These are phyloP conservation scores for Apostichopus californicus DNA, from an alignment of 35 echinoderm and acorn worm genomes.

Conservation along the genomic window DNA sequence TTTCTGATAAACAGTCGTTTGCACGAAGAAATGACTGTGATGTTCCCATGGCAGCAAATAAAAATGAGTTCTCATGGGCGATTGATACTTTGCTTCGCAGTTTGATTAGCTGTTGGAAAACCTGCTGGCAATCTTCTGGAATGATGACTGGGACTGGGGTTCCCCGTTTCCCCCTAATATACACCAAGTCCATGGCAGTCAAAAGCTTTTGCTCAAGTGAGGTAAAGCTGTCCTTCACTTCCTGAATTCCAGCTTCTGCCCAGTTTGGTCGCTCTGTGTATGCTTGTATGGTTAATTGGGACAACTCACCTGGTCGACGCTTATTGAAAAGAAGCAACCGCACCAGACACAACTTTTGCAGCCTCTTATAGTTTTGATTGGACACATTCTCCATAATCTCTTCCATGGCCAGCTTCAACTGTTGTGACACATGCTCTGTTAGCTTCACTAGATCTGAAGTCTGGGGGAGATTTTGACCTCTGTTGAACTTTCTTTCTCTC, in stretches of 20 bases:
- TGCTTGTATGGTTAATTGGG: slow-evolving; percentile 7
- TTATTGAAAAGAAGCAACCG: slow-evolving; percentile 56
- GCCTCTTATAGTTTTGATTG: background rate
- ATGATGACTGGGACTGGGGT: slow-evolving; percentile 58
- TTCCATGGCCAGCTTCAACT: background rate
- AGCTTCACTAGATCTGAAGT: slow-evolving; percentile 49
- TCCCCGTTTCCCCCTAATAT: slow-evolving; percentile 49
- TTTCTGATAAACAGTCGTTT: slow-evolving; percentile 21
- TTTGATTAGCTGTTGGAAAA: slow-evolving; percentile 10
- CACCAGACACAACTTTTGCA: slow-evolving; percentile 31
- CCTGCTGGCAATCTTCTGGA: slow-evolving; percentile 21
- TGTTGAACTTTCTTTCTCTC: slow-evolving; percentile 40
- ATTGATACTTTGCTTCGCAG: background rate
- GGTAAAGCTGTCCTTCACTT: slow-evolving; percentile 6
- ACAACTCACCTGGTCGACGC: slow-evolving; percentile 49
- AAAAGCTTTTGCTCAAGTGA: slow-evolving; percentile 22
- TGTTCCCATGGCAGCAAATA: slow-evolving; percentile 53
- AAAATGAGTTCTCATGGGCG: slow-evolving; percentile 16
- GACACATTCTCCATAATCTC: background rate
- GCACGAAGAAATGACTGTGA: slow-evolving; percentile 7
- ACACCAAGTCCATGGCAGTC: background rate
- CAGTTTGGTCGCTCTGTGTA: slow-evolving; percentile 35
- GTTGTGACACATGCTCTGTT: background rate
- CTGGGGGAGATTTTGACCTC: slow-evolving; percentile 31
- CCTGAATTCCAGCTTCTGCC: background rate